A percentile compares a stretch with the other conserved stretches of the same genome.
phyloP scores from a whole-genome alignment of 1,140 invertebrate species.

The Penaeus vannamei region DNA sequence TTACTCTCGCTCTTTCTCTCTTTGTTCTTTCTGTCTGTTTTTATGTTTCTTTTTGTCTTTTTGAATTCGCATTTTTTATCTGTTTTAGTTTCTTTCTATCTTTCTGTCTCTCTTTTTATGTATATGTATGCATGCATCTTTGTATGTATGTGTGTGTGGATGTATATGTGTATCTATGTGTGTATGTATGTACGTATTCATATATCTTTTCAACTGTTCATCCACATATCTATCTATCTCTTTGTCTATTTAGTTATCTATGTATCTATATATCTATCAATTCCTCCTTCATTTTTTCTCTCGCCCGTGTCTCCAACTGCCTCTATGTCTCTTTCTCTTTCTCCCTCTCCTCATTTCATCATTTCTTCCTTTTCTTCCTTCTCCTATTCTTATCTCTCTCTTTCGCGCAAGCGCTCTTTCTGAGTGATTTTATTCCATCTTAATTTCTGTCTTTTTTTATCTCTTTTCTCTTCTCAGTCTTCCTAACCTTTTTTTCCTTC shows the following conservation, averaged over 20 bases:
- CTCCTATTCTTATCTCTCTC: too few relatives aligned
- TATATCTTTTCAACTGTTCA: too few relatives aligned
- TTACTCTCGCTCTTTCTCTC: too few relatives aligned
- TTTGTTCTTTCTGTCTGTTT: neutral
- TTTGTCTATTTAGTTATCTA: too few relatives aligned
- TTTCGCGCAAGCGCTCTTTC: neutral
- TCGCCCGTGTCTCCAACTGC: too few relatives aligned
- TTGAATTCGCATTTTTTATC: neutral
- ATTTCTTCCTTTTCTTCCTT: too few relatives aligned
- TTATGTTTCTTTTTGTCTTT: neutral
- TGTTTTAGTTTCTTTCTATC: neutral
- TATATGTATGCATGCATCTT: neutral
- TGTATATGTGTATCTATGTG: neutral
- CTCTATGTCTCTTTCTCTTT: too few relatives aligned
- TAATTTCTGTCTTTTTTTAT: too few relatives aligned
- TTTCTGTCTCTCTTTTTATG: neutral
- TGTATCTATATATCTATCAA: too few relatives aligned
- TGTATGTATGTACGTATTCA: neutral
- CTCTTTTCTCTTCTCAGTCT: neutral
- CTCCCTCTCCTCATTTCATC: too few relatives aligned
- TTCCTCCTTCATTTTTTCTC: too few relatives aligned
- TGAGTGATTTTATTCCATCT: neutral
- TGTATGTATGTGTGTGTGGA: neutral
- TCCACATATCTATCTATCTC: too few relatives aligned
- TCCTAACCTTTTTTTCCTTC: neutral